A percentile compares a stretch with the other conserved stretches of the same genome.
Conservation (phyloP, 2,113 vertebrate genomes). For the Tachysurus vachellii region DNA sequence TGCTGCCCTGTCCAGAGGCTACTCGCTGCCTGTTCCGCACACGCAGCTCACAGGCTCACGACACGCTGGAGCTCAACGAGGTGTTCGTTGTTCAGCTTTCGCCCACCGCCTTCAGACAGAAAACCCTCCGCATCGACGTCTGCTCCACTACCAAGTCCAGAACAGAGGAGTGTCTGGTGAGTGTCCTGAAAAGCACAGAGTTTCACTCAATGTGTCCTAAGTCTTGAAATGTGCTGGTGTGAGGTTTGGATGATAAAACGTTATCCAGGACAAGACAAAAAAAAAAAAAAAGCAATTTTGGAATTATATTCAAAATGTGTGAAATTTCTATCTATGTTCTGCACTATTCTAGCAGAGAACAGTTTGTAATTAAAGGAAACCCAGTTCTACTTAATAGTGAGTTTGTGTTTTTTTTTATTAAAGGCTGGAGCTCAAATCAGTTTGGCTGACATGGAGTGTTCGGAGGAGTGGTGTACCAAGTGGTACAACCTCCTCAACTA, state of each 20-base stretch:
- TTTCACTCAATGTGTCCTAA: background rate
- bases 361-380: background rate
- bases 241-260: too few relatives aligned
- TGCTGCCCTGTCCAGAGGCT: conserved; percentile 87
- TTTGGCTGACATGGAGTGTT: conserved; percentile 84
- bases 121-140: conserved; percentile 89
- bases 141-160: conserved; percentile 80
- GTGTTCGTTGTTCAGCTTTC: conserved; percentile 85
- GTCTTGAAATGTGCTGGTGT: background rate
- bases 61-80: conserved; percentile 81
- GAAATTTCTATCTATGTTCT: too few relatives aligned
- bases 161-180: conserved; percentile 87
- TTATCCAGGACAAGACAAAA: background rate
- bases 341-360: background rate
- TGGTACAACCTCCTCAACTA: conserved; percentile 94
- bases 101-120: conserved; percentile 83
- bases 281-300: background rate
- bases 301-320: background rate
- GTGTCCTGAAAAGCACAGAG: conserved; percentile 45
- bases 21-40: conserved; percentile 90
- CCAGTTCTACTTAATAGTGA: background rate
- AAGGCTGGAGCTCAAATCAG: conserved; percentile 95
- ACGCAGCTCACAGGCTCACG: conserved; percentile 68
- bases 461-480: conserved; percentile 80
- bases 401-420: background rate